A percentile compares a stretch with the other conserved stretches of the same genome.
These are phyloP conservation scores for Cryptophagus acutangulus DNA, from an alignment of 2,888 invertebrate genomes.

Conservation along the genomic window DNA sequence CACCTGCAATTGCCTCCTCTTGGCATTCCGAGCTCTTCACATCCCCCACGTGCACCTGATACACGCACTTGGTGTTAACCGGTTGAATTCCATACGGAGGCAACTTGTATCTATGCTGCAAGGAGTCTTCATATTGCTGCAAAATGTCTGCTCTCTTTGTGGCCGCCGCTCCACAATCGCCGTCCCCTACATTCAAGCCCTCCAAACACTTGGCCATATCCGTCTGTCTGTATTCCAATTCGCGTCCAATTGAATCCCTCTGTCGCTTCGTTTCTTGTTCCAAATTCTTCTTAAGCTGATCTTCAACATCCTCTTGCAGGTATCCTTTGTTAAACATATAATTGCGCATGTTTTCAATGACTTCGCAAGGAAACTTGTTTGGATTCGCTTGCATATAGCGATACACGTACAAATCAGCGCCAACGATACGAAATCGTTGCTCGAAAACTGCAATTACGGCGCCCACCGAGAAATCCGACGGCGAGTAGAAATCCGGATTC, in stretches of 20 bases:
- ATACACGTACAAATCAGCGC: conserved; percentile 57
- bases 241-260: conserved; percentile 23
- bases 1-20: not conserved
- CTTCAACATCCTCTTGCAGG: conserved; percentile 55
- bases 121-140: conserved; percentile 40
- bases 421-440: conserved; percentile 70
- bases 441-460: conserved; percentile 66
- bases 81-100: conserved; percentile 42
- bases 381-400: conserved; percentile 69
- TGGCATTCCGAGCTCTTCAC: conserved; percentile 26
- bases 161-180: conserved; percentile 30
- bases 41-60: conserved; percentile 37
- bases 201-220: conserved; percentile 42
- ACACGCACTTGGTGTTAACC: conserved; percentile 38
- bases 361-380: conserved; percentile 64
- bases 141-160: conserved; percentile 31
- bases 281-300: conserved; percentile 38
- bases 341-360: conserved; percentile 63
- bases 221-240: conserved; percentile 29
- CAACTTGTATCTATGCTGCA: conserved; percentile 33
- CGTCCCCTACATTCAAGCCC: conserved; percentile 27
- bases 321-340: conserved; percentile 64
- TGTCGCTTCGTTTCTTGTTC: conserved; percentile 39
- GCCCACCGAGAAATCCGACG: conserved; percentile 75
- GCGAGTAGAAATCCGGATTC: conserved; percentile 70